Evolutionary conservation across 2,888 invertebrate genomes (phyloP), one percentile per base, ranked within the genome.

Genomic region (Dryomyza anilis): DNA sequence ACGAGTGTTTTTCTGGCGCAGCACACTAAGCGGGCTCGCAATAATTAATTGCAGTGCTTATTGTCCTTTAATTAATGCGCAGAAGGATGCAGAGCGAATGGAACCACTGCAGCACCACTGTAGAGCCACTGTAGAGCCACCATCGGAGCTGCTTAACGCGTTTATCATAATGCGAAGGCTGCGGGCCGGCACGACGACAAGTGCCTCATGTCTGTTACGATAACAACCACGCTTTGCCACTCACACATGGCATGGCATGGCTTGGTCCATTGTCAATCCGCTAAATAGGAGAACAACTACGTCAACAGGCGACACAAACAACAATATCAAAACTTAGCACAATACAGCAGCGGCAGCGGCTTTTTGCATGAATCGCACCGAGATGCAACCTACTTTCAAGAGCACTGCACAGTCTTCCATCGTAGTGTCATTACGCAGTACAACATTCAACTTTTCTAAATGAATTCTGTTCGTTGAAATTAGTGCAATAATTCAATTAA

Each of bases 21-120:
- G 21, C 21, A n/a, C n/a, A 36, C 72, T 78, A 77, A 77, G 76
- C 77, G 78, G 76, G 75, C 75, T 77, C 77, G 76, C 73, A 75
- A 75, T 77, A 77, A 77, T 77, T 77, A 78, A 77, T 77, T 77
- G 74, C 70, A 72, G 52, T 43, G 29, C 43, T 61, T 43, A 61
- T 61, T 61, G 61, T 61, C 43, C 53, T 21, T 43, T 52, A 50
- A 53, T 52, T 61, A 43, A 53, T 43, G 43, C 16, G 36, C 5
- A 21, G 12, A 23, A 52, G 53, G 27, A 53, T 25, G 39, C 19
- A 39, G 39, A 6, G 39, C 3, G 39, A 39, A 7, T 3, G 7
- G 39, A n/a, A 39, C 14, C 3, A 2, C 39, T 12, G n/a, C 14
- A 6, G 39, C 39, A 14, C 3, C 21, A 48, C 23, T 39, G 12